These are phyloP conservation scores for Chrysomallon squamiferum DNA, from an alignment of 1,140 invertebrate genomes.

Conservation along the genomic window DNA sequence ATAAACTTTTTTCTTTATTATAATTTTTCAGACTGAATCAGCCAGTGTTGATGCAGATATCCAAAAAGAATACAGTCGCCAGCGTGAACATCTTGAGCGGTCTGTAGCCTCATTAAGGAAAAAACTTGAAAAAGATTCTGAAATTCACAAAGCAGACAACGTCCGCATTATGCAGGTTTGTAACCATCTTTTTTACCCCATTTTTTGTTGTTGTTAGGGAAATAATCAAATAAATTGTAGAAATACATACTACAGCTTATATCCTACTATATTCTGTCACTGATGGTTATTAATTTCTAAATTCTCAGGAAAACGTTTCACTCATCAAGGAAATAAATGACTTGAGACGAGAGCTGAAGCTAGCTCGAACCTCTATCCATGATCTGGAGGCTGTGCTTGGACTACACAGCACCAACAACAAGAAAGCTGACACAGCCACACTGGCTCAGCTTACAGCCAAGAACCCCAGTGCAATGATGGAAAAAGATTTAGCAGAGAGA, in stretches of 20 bases:
- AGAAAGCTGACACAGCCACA: conserved; percentile 67
- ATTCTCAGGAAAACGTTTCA: conserved; percentile 75
- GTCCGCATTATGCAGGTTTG: conserved; percentile 67
- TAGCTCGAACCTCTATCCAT: conserved; percentile 69
- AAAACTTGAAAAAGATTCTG: conserved; percentile 66
- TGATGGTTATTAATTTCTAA: neutral
- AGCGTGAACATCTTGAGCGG: conserved; percentile 78
- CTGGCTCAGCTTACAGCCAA: conserved; percentile 68
- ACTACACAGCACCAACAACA: conserved; percentile 63
- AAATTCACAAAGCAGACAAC: conserved; percentile 64
- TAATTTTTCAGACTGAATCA: conserved; percentile 56
- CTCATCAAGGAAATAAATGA: conserved; percentile 79
- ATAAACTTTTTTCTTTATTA: neutral
- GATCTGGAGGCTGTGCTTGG: conserved; percentile 78
- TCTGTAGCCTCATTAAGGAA: conserved; percentile 72
- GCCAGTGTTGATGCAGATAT: conserved; percentile 70
- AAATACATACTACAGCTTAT: no score
- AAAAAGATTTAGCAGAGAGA: conserved; percentile 69
- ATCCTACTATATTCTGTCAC: no score
- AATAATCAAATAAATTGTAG: no score
- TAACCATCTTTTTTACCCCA: conserved; percentile 4
- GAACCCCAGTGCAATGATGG: conserved; percentile 69
- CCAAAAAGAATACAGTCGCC: conserved; percentile 78
- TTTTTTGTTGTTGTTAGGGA: no score
- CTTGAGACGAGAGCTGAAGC: conserved; percentile 73